Evolutionary conservation across 2,888 invertebrate species (phyloP).

Genomic region (Paralinhomoeus sp.): DNA sequence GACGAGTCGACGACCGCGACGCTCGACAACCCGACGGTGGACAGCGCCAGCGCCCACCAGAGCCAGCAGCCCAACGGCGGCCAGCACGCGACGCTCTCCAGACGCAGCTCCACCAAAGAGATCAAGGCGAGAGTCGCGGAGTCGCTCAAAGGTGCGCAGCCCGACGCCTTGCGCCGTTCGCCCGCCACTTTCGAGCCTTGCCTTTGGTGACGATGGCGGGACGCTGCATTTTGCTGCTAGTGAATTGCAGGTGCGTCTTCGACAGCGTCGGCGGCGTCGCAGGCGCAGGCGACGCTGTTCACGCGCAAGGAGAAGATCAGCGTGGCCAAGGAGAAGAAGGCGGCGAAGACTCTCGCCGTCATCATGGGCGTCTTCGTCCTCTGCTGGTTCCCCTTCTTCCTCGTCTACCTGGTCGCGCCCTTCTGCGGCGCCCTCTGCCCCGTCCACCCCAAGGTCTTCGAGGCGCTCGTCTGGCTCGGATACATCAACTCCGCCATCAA

Average conservation of each 20-base stretch:
- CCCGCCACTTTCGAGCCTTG: too few species aligned
- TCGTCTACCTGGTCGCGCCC: conserved; percentile 18
- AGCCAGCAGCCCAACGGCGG: neutral
- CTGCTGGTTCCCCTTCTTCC: conserved; percentile 11
- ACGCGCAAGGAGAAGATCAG: conserved; percentile 23
- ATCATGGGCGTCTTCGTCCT: conserved; percentile 26
- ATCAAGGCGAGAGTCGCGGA: too few species aligned
- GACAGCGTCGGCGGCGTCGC: too few species aligned
- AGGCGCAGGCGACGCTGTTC: too few species aligned
- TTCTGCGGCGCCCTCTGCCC: conserved; percentile 19
- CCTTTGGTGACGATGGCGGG: too few species aligned
- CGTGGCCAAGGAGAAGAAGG: conserved; percentile 25
- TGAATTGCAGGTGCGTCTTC: too few species aligned
- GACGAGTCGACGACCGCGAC: neutral
- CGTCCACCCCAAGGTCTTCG: conserved; percentile 21
- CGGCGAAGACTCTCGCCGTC: conserved; percentile 26
- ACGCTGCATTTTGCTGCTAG: too few species aligned
- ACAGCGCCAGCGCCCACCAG: neutral
- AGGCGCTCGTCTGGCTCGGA: conserved; percentile 8
- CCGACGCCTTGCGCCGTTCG: too few species aligned
- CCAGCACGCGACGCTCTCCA: neutral
- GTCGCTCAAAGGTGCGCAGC: too few species aligned
- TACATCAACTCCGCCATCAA: conserved; percentile 9
- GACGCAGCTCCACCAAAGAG: neutral
- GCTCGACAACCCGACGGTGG: neutral